phyloP scores from a whole-genome alignment of 2,888 invertebrate genomes.

The Dasysyrphus albostriatus region DNA sequence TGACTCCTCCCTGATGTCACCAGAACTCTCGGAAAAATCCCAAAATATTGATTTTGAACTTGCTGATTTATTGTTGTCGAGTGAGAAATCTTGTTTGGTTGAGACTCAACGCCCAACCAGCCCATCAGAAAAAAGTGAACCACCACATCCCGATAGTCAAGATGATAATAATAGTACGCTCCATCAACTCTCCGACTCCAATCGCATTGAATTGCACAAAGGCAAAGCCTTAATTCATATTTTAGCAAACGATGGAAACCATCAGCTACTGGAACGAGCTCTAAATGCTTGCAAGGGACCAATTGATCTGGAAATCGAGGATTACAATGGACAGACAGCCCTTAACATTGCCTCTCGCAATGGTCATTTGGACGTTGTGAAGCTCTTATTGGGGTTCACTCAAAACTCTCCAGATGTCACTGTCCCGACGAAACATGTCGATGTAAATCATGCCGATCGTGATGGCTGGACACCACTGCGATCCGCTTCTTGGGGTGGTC shows the following conservation, averaged over 20 bases:
- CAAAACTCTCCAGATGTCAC: slow-evolving; percentile 82
- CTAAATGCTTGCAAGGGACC: slow-evolving; percentile 86
- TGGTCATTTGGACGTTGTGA: slow-evolving; percentile 89
- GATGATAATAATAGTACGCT: slow-evolving; percentile 83
- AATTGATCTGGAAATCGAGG: slow-evolving; percentile 86
- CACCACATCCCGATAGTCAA: slow-evolving; percentile 81
- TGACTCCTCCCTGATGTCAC: slow-evolving; percentile 83
- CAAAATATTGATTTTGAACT: slow-evolving; percentile 84
- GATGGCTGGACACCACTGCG: slow-evolving; percentile 96
- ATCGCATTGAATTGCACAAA: slow-evolving; percentile 83
- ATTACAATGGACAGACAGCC: slow-evolving; percentile 93
- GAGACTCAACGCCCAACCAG: slow-evolving; percentile 82
- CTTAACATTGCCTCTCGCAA: slow-evolving; percentile 93
- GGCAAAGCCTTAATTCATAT: slow-evolving; percentile 91
- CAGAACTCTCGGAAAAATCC: slow-evolving; percentile 83
- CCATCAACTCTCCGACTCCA: slow-evolving; percentile 83
- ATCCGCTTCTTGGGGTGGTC: slow-evolving; percentile 98
- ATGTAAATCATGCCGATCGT: slow-evolving; percentile 90
- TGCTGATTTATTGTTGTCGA: slow-evolving; percentile 83
- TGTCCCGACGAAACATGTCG: slow-evolving; percentile 85
- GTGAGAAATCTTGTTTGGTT: slow-evolving; percentile 82
- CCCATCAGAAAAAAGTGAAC: slow-evolving; percentile 83
- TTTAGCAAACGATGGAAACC: slow-evolving; percentile 90
- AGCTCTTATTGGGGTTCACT: slow-evolving; percentile 85
- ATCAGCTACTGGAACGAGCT: slow-evolving; percentile 87